Evolutionary conservation across 2,797 vertebrate species (phyloP).

Genomic region (Peromyscus nudipes): DNA sequence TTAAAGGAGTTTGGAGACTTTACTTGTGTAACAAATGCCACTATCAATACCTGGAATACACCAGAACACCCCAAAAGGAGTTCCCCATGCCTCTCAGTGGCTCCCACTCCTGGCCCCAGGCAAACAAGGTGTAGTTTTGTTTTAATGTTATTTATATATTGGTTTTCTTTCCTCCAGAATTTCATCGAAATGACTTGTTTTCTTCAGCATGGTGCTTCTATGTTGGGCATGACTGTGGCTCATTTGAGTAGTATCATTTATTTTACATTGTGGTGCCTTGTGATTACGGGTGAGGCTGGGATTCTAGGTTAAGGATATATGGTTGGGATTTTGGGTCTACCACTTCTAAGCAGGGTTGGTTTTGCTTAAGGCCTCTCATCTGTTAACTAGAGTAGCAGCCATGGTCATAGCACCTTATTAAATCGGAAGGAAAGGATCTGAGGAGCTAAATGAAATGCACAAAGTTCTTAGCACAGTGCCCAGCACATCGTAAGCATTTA

Average conservation of each 20-base stretch:
- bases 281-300: background rate
- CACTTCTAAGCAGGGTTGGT: background rate
- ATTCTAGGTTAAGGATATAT: background rate
- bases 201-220: background rate
- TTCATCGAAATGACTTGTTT: conserved; percentile 51
- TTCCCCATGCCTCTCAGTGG: background rate
- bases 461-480: background rate
- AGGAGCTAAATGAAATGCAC: conserved; percentile 27
- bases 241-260: background rate
- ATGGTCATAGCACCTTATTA: background rate
- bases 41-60: background rate
- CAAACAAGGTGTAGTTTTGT: background rate
- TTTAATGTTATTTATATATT: conserved; percentile 46
- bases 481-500: background rate
- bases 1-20: background rate
- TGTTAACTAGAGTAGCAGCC: background rate
- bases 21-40: background rate
- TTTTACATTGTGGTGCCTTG: conserved; percentile 51
- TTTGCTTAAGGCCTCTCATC: conserved; percentile 19
- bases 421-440: background rate
- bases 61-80: background rate
- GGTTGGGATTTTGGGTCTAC: conserved; percentile 21
- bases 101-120: background rate
- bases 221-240: background rate
- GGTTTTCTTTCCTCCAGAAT: conserved; percentile 48